Evolutionary conservation across 2,888 invertebrate species (phyloP), one percentile per base, ranked within the genome.

Genomic region (Watsonalla binaria): DNA sequence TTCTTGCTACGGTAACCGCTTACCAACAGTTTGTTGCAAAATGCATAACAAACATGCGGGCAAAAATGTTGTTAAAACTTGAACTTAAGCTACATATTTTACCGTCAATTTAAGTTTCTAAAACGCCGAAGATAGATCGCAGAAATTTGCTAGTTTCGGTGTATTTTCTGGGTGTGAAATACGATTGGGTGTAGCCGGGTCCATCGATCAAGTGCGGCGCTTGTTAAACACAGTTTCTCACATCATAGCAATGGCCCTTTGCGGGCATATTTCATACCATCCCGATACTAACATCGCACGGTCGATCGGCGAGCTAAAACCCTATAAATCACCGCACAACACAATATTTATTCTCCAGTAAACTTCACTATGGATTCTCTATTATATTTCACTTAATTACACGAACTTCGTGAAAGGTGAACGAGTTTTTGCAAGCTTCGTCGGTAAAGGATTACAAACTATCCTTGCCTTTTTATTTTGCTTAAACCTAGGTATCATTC

Each of bases 201-300:
- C 82, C 85, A 88, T 88, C 87, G 85, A 85, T 79, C 77, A 80
- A 79, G 67, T 67, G 64, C 75, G 80, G 80, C 78, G 86, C 86
- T 88, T 88, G 88, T 88, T 88, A 88, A 84, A 87, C 86, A 87
- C 87, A 80, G 87, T 88, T 88, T 88, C 88, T 86, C 88, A 87
- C 88, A 87, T 87, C 86, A 82, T 87, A 86, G 87, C 89, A 88
- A 88, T 88, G 81, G 88, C 82, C 77, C 78, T 81, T 78, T 77
- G 82, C 82, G 76, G 84, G 89, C 87, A 89, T 90, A 90, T 88
- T 90, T 90, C 89, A 90, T 86, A 78, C 79, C 82, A 81, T 82
- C 82, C 84, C 80, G 86, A 86, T 89, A 84, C 82, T 72, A 81
- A 82, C 86, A 87, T 85, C 86, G 86, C 77, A 73, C 74, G 73